Conservation (phyloP, 2,888 invertebrate species). For the Emmelina monodactyla region DNA sequence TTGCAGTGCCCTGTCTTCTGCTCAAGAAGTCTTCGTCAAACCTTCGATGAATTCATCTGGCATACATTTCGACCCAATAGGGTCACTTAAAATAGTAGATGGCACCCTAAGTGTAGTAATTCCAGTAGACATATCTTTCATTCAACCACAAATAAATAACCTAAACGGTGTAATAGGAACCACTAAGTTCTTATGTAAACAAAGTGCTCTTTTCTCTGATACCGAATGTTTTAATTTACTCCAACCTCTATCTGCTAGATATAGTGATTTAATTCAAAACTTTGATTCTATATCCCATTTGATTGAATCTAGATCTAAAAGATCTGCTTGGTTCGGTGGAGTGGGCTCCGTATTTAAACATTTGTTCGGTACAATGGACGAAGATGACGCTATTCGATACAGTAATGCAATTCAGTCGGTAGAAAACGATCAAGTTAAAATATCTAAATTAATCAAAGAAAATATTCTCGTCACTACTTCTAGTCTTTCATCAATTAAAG, state of each 20-base stretch:
- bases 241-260: conserved; percentile 3
- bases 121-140: conserved; percentile 14
- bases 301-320: conserved; percentile 9
- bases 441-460: not conserved
- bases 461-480: conserved; percentile 1
- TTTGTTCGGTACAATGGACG: conserved; percentile 3
- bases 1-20: not conserved
- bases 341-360: conserved; percentile 17
- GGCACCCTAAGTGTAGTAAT: conserved; percentile 10
- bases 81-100: conserved; percentile 13
- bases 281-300: conserved; percentile 16
- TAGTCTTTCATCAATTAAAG: not conserved
- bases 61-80: conserved; percentile 16
- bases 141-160: conserved; percentile 15
- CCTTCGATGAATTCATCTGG: conserved; percentile 11
- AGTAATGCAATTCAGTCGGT: conserved; percentile 1
- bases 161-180: conserved; percentile 12
- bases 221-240: conserved; percentile 2
- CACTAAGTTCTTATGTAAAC: conserved; percentile 9
- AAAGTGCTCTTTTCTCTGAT: conserved; percentile 7
- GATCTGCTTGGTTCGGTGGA: conserved; percentile 16
- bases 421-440: not conserved
- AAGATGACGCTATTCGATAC: conserved; percentile 2
- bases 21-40: not conserved
- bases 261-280: conserved; percentile 9